These are phyloP conservation scores for Apotomis capreana DNA, from an alignment of 2,888 invertebrate genomes.

Conservation along the genomic window DNA sequence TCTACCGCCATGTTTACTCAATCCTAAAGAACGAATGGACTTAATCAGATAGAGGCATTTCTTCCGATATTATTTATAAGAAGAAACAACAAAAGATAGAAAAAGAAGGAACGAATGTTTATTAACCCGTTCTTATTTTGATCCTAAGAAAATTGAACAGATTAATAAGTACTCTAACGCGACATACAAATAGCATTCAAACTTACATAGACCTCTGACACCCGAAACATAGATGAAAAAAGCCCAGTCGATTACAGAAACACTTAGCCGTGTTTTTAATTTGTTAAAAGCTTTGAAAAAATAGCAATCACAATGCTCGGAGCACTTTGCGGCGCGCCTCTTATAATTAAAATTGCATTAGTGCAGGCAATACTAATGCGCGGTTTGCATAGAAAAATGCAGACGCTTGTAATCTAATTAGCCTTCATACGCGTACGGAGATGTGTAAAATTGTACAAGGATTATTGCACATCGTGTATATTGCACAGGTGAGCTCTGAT, in stretches of 20 bases:
- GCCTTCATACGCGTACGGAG: constrained; percentile 50
- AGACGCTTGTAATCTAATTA: constrained; percentile 60
- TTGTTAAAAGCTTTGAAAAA: constrained; percentile 79
- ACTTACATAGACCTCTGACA: background rate
- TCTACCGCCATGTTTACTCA: no score
- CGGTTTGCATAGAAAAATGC: constrained; percentile 71
- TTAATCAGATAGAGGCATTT: no score
- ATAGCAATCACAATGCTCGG: constrained; percentile 77
- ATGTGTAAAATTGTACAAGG: background rate
- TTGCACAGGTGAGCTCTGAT: no score
- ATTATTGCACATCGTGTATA: background rate
- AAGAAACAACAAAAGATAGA: no score
- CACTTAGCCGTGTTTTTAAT: constrained; percentile 66
- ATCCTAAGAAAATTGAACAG: no score
- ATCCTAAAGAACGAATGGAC: no score
- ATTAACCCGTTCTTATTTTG: no score
- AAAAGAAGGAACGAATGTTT: no score
- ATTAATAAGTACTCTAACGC: no score
- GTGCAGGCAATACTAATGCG: constrained; percentile 72
- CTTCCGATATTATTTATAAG: no score
- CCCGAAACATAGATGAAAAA: constrained; percentile 14
- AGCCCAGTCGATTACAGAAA: constrained; percentile 31
- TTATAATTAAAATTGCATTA: constrained; percentile 84
- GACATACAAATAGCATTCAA: no score
- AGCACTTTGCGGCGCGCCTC: constrained; percentile 76